Base-by-base conservation (phyloP, 2,888 invertebrate species). In the Iselma pallidipennis region DNA sequence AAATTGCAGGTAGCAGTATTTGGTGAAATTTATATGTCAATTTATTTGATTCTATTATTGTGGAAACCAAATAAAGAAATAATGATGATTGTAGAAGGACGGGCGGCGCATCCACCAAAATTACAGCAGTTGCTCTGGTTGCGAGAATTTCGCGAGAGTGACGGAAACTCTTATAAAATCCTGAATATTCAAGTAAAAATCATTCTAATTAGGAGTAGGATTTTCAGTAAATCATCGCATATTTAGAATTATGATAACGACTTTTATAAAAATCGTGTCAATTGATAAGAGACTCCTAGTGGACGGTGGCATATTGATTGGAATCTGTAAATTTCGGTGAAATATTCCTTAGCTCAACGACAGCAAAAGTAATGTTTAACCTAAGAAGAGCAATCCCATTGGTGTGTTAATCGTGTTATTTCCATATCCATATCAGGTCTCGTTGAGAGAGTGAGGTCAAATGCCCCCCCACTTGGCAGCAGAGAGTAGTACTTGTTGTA, bases 371-470 rank as follows among this genome's bases (percentile, higher is more conserved):
- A 10, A 7, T 37, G 37, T 37, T 37, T 37, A 37, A 37, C n/a
- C 9, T 37, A 48, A 55, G 55, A 62, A 55, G 62, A 65, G 62
- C 65, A 56, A 63, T 63, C 57, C 59, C 66, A 56, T 65, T 70
- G 64, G 70, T 66, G 71, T 68, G 68, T 66, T 71, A 73, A 71
- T 71, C 66, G 71, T 69, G 67, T 69, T 71, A 73, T 73, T 71
- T 72, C 70, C 72, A 74, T 72, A 72, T 74, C 74, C 75, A 75
- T 76, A 76, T 75, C 74, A 69, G 72, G 73, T 71, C 71, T 71
- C 69, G 68, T 69, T 62, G 68, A 68, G 70, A 68, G 70, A 70
- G 70, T 72, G 73, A 74, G 74, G 74, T 74, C 74, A 74, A 73
- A 67, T 72, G 67, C 66, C 64, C 70, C 69, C 73, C 67, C 57